A percentile compares a stretch with the other conserved stretches of the same genome.
These are phyloP conservation scores for Danio albolineatus DNA, from an alignment of 2,797 vertebrate genomes.

Conservation along the genomic window DNA sequence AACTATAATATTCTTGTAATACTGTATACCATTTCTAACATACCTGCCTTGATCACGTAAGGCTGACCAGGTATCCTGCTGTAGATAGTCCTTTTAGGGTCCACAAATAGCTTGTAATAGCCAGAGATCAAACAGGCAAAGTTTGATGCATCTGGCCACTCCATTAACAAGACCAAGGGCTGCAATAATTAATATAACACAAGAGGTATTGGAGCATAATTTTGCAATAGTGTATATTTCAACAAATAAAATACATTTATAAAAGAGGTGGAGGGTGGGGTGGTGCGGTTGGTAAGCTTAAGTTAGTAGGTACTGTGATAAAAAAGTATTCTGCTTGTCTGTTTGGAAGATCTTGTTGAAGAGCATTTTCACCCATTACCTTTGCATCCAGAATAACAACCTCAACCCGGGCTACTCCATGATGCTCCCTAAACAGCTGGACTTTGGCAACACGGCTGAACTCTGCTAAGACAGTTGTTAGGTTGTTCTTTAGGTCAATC, in stretches of 20 bases:
- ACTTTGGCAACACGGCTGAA: slow-evolving; percentile 97
- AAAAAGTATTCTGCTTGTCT: neutral
- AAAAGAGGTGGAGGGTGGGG: too few species aligned
- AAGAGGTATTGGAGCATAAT: slow-evolving; percentile 6
- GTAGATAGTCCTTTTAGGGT: slow-evolving; percentile 94
- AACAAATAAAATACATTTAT: neutral
- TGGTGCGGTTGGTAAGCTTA: too few species aligned
- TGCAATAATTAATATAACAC: slow-evolving; percentile 60
- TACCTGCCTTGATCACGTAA: slow-evolving; percentile 98
- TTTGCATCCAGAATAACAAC: slow-evolving; percentile 94
- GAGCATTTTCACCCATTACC: slow-evolving; percentile 74
- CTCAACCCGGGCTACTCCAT: slow-evolving; percentile 95
- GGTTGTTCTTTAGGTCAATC: slow-evolving; percentile 98
- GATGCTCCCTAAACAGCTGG: slow-evolving; percentile 96
- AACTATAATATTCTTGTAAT: neutral
- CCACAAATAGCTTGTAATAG: slow-evolving; percentile 97
- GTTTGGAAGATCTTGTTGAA: neutral
- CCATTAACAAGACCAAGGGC: slow-evolving; percentile 97
- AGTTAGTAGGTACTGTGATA: neutral
- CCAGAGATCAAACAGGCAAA: slow-evolving; percentile 96
- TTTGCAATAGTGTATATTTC: neutral
- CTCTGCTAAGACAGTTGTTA: slow-evolving; percentile 95
- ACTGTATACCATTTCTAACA: slow-evolving; percentile 68
- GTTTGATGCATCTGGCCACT: slow-evolving; percentile 98
- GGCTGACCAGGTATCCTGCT: slow-evolving; percentile 88